phyloP scores from a whole-genome alignment of 2,113 vertebrate genomes.

The Ammodytes dubius region DNA sequence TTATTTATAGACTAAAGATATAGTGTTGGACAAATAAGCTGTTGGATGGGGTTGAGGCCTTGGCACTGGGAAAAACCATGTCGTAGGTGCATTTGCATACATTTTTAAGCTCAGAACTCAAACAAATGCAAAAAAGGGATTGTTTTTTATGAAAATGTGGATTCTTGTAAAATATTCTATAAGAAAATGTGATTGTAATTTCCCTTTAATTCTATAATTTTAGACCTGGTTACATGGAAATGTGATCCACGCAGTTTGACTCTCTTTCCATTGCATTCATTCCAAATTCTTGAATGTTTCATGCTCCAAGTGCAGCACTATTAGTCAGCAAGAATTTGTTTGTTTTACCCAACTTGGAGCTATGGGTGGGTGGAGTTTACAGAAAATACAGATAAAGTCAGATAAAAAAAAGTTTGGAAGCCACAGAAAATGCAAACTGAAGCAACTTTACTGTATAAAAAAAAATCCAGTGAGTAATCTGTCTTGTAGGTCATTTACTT shows the following conservation, averaged over 20 bases:
- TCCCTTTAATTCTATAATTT: conserved; percentile 27
- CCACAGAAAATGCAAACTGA: conserved; percentile 3
- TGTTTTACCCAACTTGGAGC: conserved; percentile 43
- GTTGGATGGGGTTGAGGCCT: no score
- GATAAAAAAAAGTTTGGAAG: conserved; percentile 32
- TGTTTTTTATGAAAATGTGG: neutral
- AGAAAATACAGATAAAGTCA: conserved; percentile 31
- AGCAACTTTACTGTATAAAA: conserved; percentile 6
- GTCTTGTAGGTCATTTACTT: conserved; percentile 40
- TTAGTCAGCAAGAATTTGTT: conserved; percentile 52
- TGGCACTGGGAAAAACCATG: no score
- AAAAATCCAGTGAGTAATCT: conserved; percentile 63
- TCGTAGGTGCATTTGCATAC: no score
- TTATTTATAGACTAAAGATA: no score
- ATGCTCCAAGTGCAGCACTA: conserved; percentile 13
- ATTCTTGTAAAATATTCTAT: conserved; percentile 27
- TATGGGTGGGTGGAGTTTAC: conserved; percentile 55
- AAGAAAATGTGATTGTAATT: conserved; percentile 19
- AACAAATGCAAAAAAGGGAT: neutral
- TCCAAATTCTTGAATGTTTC: conserved; percentile 27
- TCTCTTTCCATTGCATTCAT: neutral
- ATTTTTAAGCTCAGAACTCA: neutral
- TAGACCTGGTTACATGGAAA: neutral
- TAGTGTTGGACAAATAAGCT: no score
- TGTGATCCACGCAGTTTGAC: neutral